A percentile compares a stretch with the other conserved stretches of the same genome.
phyloP scores from a whole-genome alignment of 35 echinoderm and acorn worm species.

The Heliocidaris tuberculata region DNA sequence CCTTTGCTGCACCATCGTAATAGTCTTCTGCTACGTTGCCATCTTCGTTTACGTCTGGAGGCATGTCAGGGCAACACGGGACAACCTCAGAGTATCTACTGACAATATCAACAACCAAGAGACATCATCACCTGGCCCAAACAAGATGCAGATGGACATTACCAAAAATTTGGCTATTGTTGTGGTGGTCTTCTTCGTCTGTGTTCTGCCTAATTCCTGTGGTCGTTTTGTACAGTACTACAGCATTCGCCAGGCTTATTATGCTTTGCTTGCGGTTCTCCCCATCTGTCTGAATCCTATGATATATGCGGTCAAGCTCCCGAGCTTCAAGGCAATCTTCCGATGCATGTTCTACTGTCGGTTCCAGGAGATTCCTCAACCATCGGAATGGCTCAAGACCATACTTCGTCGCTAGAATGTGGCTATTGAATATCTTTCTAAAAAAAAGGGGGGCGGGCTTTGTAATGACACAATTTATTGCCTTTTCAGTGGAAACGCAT shows the following conservation, averaged over 20 bases:
- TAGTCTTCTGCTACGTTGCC: constrained; percentile 14
- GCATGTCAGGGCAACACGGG: constrained; percentile 54
- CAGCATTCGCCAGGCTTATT: constrained; percentile 31
- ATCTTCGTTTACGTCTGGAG: constrained; percentile 42
- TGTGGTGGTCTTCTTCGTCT: no score
- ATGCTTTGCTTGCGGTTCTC: constrained; percentile 30
- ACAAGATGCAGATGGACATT: no score
- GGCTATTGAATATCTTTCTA: no score
- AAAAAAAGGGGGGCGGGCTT: no score
- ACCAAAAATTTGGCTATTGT: no score
- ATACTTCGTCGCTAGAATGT: no score
- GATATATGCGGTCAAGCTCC: constrained; percentile 78
- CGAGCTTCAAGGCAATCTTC: constrained; percentile 50
- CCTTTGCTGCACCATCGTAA: constrained; percentile 51
- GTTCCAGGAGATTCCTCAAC: constrained; percentile 61
- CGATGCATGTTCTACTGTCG: constrained; percentile 36
- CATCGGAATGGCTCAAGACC: constrained; percentile 21
- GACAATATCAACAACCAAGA: neutral
- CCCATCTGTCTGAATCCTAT: constrained; percentile 76
- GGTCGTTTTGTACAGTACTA: neutral
- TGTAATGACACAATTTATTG: no score
- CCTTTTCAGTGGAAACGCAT: no score
- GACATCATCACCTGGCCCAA: neutral
- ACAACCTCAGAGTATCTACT: neutral
- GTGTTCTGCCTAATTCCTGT: no score